Evolutionary conservation across 2,113 vertebrate genomes (phyloP).

Genomic region (Odocoileus virginianus): DNA sequence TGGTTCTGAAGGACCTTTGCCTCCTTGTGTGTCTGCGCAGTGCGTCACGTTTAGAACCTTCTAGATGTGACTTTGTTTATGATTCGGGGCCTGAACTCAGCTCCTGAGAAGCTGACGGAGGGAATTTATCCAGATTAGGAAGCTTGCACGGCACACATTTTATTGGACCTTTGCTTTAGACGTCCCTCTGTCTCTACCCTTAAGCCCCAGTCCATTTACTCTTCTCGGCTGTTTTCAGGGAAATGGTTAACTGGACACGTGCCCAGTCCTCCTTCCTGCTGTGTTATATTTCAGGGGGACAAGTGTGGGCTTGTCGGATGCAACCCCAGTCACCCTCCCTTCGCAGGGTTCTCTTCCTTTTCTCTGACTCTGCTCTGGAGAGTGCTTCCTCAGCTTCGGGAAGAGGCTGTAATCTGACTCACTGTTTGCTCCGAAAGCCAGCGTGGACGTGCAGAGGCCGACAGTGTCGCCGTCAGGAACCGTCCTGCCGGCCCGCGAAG

Average conservation of each 20-base stretch:
- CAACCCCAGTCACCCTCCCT: background rate
- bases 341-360: too few species aligned
- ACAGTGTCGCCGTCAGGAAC: fast-evolving
- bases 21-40: background rate
- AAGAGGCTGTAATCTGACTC: background rate
- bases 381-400: background rate
- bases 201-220: background rate
- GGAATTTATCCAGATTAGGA: too few species aligned
- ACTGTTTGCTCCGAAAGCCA: background rate
- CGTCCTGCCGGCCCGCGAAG: fast-evolving
- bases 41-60: background rate
- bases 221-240: background rate
- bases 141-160: fast-evolving
- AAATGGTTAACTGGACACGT: fast-evolving
- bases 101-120: background rate
- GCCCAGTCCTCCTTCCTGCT: fast-evolving
- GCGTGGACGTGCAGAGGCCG: background rate
- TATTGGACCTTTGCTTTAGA: background rate
- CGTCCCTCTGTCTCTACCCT: background rate
- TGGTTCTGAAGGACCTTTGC: background rate
- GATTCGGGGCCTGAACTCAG: background rate
- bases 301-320: background rate
- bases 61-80: too few species aligned
- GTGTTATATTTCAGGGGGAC: fast-evolving
- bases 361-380: background rate